Conservation (phyloP, 2,888 invertebrate genomes). For the Tortricodes alternella region DNA sequence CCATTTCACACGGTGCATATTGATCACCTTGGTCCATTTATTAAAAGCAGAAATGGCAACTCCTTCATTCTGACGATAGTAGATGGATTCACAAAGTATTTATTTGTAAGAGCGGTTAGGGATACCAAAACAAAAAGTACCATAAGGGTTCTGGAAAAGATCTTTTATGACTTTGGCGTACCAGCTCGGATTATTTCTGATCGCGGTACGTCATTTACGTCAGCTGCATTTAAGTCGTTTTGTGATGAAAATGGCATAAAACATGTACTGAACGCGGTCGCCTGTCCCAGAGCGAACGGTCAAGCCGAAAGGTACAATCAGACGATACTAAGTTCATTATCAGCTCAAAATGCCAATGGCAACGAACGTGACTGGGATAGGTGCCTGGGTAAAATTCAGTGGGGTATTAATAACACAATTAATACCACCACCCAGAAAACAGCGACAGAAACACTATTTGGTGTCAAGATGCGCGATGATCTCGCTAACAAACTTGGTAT, state of each 20-base stretch:
- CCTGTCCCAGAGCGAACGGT: too few relatives aligned
- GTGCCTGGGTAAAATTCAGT: conserved; percentile 28
- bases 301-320: too few relatives aligned
- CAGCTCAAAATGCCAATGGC: conserved; percentile 21
- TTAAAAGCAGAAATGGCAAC: conserved; percentile 31
- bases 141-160: too few relatives aligned
- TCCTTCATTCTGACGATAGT: conserved; percentile 30
- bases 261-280: too few relatives aligned
- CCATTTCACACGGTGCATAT: conserved; percentile 37
- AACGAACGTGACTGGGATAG: conserved; percentile 26
- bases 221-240: too few relatives aligned
- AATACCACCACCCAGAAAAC: conserved; percentile 28
- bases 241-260: neutral
- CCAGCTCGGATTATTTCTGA: too few relatives aligned
- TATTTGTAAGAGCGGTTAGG: too few relatives aligned
- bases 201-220: too few relatives aligned
- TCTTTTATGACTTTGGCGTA: too few relatives aligned
- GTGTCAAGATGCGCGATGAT: conserved; percentile 25
- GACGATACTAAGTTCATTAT: conserved; percentile 28
- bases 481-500: conserved; percentile 17
- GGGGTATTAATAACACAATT: conserved; percentile 33
- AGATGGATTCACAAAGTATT: conserved; percentile 32
- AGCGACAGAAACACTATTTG: conserved; percentile 30
- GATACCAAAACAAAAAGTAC: too few relatives aligned
- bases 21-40: conserved; percentile 37